Evolutionary conservation across 2,888 invertebrate genomes (phyloP).

Genomic region (Galerucella calmariensis): DNA sequence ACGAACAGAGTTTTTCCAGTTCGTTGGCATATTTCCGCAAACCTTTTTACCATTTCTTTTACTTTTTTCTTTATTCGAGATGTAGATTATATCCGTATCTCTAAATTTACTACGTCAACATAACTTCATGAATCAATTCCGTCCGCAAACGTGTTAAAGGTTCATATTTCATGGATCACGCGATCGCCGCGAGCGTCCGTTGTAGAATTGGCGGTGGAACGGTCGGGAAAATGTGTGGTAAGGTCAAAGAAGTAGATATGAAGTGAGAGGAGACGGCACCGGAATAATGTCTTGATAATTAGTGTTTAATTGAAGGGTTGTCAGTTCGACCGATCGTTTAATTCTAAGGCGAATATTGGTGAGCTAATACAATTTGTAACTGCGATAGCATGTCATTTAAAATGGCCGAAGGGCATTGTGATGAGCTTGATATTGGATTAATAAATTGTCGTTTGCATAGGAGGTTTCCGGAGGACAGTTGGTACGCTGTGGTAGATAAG

Average conservation of each 20-base stretch:
- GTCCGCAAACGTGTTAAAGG: constrained; percentile 40
- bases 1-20: too few relatives aligned
- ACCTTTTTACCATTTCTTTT: too few relatives aligned
- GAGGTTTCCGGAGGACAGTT: background rate
- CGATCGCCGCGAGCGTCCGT: constrained; percentile 40
- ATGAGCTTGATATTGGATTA: background rate
- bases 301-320: constrained; percentile 47
- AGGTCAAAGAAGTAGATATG: constrained; percentile 5
- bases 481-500: too few relatives aligned
- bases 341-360: background rate
- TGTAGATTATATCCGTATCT: constrained; percentile 16
- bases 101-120: constrained; percentile 25
- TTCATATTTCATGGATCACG: constrained; percentile 48
- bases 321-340: constrained; percentile 39
- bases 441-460: background rate
- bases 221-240: constrained; percentile 32
- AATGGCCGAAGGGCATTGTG: background rate
- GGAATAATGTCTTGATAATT: constrained; percentile 51
- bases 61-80: background rate
- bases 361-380: constrained; percentile 1
- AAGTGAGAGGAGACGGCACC: constrained; percentile 18
- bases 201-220: constrained; percentile 38
- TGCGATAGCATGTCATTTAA: background rate
- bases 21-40: too few relatives aligned
- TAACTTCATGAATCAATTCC: constrained; percentile 37